Percentiles rank a stretch among this genome's conserved stretches.
Evolutionary conservation across 2,113 vertebrate genomes (phyloP).

Genomic region (Notechis scutatus): DNA sequence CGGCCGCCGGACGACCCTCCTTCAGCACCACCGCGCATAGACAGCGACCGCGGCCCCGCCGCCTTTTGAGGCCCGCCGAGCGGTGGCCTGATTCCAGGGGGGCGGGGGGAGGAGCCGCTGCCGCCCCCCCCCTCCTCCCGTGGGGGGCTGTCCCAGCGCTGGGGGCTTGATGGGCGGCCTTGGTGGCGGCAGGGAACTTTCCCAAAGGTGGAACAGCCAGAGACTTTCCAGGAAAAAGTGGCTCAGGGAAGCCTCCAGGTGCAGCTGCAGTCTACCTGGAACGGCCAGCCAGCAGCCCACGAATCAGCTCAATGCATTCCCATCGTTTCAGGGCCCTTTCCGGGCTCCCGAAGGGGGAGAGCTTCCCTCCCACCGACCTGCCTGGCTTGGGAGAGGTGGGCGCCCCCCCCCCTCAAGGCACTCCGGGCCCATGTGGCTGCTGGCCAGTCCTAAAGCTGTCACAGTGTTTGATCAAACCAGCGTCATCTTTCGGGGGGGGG

Average conservation of each 20-base stretch:
- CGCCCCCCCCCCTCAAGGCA: not conserved
- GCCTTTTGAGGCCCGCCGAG: constrained; percentile 5
- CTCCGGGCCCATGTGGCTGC: not conserved
- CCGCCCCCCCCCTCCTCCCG: not conserved
- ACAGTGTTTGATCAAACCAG: not conserved
- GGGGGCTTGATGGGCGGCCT: not conserved
- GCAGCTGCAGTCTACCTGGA: not conserved
- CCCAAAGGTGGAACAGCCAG: not conserved
- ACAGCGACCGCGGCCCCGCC: not conserved
- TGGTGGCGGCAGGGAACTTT: not conserved
- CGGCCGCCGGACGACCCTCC: too few species aligned
- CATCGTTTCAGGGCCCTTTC: not conserved
- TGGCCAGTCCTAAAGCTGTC: not conserved
- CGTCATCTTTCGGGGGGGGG: not conserved
- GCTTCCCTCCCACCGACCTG: not conserved
- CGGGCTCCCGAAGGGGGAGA: not conserved
- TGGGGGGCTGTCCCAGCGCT: too few species aligned
- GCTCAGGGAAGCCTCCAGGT: not conserved
- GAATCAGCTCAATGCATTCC: not conserved
- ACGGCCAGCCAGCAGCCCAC: not conserved
- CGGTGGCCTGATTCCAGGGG: not conserved
- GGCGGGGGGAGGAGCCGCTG: not conserved
- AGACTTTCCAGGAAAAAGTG: not conserved
- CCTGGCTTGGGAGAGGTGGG: not conserved
- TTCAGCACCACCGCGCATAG: constrained; percentile 6